Evolutionary conservation across 2,797 vertebrate genomes (phyloP).

Genomic region (Sternotherus odoratus): DNA sequence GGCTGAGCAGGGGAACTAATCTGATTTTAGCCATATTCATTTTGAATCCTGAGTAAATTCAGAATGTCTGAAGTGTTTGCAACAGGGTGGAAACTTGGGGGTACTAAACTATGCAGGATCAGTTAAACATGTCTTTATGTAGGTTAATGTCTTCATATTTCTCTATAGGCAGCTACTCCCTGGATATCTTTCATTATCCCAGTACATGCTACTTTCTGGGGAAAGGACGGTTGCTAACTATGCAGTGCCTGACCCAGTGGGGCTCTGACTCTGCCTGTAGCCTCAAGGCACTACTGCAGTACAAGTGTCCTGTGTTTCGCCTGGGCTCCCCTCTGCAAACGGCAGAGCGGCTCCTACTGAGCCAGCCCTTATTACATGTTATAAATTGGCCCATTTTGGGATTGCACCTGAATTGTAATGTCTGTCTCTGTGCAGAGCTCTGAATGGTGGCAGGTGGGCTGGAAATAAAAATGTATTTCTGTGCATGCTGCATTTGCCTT

Average conservation of each 20-base stretch:
- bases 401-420: background rate
- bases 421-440: background rate
- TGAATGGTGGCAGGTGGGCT: background rate
- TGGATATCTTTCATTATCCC: background rate
- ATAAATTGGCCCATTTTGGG: background rate
- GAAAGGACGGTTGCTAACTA: background rate
- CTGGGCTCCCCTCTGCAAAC: background rate
- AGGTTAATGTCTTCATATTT: background rate
- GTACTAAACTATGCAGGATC: background rate
- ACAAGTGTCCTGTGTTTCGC: background rate
- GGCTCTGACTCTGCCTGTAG: background rate
- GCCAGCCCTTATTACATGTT: background rate
- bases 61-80: fast-evolving
- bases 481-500: background rate
- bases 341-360: background rate
- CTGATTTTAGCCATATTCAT: background rate
- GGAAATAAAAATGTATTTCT: background rate
- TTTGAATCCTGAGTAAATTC: background rate
- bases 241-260: fast-evolving
- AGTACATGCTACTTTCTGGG: background rate
- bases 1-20: background rate
- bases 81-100: background rate
- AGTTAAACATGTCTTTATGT: background rate
- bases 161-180: fast-evolving
- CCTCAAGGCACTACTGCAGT: background rate